Evolutionary conservation across 2,888 invertebrate genomes (phyloP).

Genomic region (Cataglyphis albicans): DNA sequence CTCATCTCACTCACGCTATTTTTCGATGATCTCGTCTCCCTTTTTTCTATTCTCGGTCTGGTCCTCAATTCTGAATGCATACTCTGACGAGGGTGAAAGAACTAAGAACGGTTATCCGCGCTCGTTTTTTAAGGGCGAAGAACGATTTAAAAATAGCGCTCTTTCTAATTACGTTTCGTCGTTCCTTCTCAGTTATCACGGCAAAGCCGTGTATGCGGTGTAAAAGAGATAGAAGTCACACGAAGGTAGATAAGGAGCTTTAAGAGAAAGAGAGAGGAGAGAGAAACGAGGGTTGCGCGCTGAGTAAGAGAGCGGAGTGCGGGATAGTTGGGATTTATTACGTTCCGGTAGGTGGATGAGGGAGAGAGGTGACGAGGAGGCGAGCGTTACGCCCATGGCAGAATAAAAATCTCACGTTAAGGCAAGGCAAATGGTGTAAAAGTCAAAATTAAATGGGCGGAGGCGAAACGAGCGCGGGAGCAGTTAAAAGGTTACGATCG

Average conservation of each 20-base stretch:
- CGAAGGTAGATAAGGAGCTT: conserved; percentile 25
- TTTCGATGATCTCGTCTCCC: conserved; percentile 26
- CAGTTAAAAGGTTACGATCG: conserved; percentile 43
- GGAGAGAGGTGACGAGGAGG: conserved; percentile 22
- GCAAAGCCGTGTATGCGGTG: conserved; percentile 21
- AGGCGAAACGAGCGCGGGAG: conserved; percentile 29
- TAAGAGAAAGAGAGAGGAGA: conserved; percentile 45
- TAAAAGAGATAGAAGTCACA: conserved; percentile 14
- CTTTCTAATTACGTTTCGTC: conserved; percentile 71
- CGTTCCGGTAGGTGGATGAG: conserved; percentile 70
- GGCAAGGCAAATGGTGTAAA: conserved; percentile 52
- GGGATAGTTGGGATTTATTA: conserved; percentile 74
- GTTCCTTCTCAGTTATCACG: conserved; percentile 66
- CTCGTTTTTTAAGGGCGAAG: conserved; percentile 34
- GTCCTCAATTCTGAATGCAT: conserved; percentile 18
- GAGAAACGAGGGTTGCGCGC: conserved; percentile 52
- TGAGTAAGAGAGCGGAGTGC: conserved; percentile 60
- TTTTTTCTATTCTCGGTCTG: background rate
- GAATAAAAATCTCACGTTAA: conserved; percentile 65
- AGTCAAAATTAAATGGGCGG: conserved; percentile 62
- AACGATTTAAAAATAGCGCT: conserved; percentile 66
- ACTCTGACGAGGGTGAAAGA: conserved; percentile 1
- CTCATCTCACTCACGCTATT: conserved; percentile 25
- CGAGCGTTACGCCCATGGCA: conserved; percentile 44
- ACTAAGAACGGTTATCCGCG: conserved; percentile 17